These are phyloP conservation scores for Gambusia holbrooki DNA, from an alignment of 2,113 vertebrate genomes.

Conservation along the genomic window DNA sequence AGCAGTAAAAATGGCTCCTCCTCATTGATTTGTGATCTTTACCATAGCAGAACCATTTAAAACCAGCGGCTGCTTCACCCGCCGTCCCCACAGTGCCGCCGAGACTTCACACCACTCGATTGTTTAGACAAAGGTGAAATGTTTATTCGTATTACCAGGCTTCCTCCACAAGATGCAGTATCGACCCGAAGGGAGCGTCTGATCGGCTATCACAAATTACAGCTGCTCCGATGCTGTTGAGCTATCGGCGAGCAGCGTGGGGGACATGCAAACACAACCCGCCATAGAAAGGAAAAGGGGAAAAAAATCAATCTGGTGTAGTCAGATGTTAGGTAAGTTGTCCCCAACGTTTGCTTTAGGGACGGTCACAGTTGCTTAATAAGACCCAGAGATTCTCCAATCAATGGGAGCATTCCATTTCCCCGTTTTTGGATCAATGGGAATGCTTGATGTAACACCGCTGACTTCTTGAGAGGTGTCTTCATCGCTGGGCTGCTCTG, in stretches of 20 bases:
- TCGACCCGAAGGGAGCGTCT: constrained; percentile 67
- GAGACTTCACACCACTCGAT: constrained; percentile 74
- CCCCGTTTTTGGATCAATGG: constrained; percentile 75
- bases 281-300: constrained; percentile 13
- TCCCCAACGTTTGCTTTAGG: constrained; percentile 71
- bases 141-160: constrained; percentile 80
- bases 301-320: constrained; percentile 76
- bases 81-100: constrained; percentile 61
- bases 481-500: constrained; percentile 27
- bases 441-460: constrained; percentile 65
- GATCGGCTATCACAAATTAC: constrained; percentile 77
- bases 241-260: constrained; percentile 35
- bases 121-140: constrained; percentile 81
- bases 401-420: constrained; percentile 78
- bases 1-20: constrained; percentile 51
- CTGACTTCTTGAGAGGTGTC: constrained; percentile 67
- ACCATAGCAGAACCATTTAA: constrained; percentile 57
- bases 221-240: constrained; percentile 51
- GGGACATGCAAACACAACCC: constrained; percentile 74
- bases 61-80: constrained; percentile 53
- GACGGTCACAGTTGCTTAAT: constrained; percentile 80
- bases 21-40: constrained; percentile 58
- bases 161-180: constrained; percentile 66
- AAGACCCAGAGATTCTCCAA: constrained; percentile 77
- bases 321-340: constrained; percentile 76